Base-by-base conservation (phyloP, 2,888 invertebrate genomes). In the Dasypogon diadema region DNA sequence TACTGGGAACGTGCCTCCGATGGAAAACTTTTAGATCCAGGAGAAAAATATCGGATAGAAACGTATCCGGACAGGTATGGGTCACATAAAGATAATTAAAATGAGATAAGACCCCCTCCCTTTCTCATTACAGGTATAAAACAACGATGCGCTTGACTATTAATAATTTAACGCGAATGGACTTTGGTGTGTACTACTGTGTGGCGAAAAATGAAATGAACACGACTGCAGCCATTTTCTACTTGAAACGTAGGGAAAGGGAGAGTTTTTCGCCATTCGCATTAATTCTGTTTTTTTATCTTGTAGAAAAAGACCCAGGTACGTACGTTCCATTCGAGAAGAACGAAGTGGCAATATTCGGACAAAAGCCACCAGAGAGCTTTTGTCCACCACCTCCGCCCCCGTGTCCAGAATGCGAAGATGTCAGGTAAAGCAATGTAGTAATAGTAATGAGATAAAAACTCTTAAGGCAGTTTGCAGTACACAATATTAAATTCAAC, bases 151-250 rank as follows among this genome's bases (percentile, higher is more conserved):
- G 90, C 76, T 87, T 96, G 56, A 94, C 92, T 81, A 91, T 96
- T 65, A 91, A 90, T 0, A 89, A 90, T 77, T 87, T 95, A 42
- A 89, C 89, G 46, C 87, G 88, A 3, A 87, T 89, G 73, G 96
- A 97, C 83, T 89, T 92, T 75, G 91, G 91, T 14, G 89, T 90
- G 78, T 97, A 96, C 85, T 91, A 93, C 83, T 97, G 97, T 83
- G 91, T 94, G 73, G 93, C 92, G 75, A 95, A 94, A 83, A 97
- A 96, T 83, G 93, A 93, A 79, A 87, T 94, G 22, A 92, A 94
- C 79, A 91, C 91, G 55, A 93, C 94, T 0, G 92, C 91, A 83
- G 96, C 95, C 14, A 88, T 89, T 72, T 89, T 93, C 78, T 89
- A 89, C 76, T 84, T 93, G 42, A 89, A 90, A 82, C 92, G 93